phyloP scores from a whole-genome alignment of 2,797 vertebrate species.

The Acrossocheilus fasciatus region DNA sequence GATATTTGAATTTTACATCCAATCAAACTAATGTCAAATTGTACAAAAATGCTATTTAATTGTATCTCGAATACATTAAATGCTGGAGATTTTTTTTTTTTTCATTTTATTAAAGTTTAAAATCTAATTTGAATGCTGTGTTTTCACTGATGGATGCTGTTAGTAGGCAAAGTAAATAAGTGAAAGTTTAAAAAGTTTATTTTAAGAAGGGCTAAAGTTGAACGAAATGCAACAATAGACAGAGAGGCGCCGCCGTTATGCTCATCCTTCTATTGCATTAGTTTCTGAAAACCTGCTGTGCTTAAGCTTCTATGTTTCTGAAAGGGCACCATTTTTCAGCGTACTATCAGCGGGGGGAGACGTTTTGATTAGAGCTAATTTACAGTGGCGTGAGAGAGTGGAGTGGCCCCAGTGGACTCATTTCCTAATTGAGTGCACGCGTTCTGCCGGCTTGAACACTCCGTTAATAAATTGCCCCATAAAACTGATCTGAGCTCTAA shows the following conservation, averaged over 20 bases:
- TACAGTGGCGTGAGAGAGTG: slow-evolving; percentile 60
- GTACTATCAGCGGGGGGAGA: slow-evolving; percentile 59
- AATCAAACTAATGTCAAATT: not conserved
- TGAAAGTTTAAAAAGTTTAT: slow-evolving; percentile 7
- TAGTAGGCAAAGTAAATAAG: not conserved
- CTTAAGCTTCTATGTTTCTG: slow-evolving; percentile 34
- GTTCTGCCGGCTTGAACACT: slow-evolving; percentile 70
- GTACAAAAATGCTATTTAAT: not conserved
- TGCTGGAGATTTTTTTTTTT: not conserved
- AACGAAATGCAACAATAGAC: not conserved
- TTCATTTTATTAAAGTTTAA: not conserved
- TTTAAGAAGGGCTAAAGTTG: not conserved
- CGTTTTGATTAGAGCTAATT: slow-evolving; percentile 72
- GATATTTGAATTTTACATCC: not conserved
- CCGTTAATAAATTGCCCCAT: slow-evolving; percentile 73
- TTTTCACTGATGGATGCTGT: not conserved
- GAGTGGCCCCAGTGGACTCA: slow-evolving; percentile 67
- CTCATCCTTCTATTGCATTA: slow-evolving; percentile 17
- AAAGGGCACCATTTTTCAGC: slow-evolving; percentile 46
- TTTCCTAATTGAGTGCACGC: slow-evolving; percentile 78
- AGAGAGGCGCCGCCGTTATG: not conserved
- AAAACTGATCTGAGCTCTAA: slow-evolving; percentile 75
- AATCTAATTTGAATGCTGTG: not conserved
- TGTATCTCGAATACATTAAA: not conserved
- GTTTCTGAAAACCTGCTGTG: slow-evolving; percentile 28